These are phyloP conservation scores for Merops nubicus DNA, from an alignment of 2,113 vertebrate genomes.

Conservation along the genomic window DNA sequence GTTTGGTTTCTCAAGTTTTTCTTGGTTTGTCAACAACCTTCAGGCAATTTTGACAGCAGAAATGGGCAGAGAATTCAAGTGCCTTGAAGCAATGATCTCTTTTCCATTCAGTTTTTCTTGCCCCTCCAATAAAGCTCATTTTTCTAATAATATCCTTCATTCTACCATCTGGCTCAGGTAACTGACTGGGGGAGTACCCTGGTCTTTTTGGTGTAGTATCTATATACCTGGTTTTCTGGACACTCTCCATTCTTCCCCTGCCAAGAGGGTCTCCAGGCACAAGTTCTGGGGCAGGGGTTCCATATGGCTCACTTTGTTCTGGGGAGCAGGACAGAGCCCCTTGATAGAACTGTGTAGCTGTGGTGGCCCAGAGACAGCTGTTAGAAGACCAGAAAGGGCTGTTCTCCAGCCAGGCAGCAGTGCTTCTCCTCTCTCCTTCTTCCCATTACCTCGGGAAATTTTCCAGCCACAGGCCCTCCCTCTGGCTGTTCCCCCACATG, in stretches of 20 bases:
- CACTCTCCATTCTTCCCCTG: not conserved
- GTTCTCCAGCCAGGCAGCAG: not conserved
- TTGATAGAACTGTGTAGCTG: not conserved
- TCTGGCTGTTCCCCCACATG: not conserved
- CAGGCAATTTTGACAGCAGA: constrained; percentile 24
- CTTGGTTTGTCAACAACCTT: not conserved
- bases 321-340: not conserved
- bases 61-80: not conserved
- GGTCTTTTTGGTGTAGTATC: not conserved
- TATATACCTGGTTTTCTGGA: not conserved
- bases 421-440: not conserved
- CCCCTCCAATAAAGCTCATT: not conserved
- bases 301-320: not conserved
- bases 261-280: not conserved
- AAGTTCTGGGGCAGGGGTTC: not conserved
- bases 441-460: not conserved
- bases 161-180: not conserved
- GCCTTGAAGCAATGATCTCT: not conserved
- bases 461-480: not conserved
- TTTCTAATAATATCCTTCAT: not conserved
- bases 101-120: constrained; percentile 21
- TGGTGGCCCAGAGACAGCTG: not conserved
- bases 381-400: not conserved
- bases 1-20: not conserved
- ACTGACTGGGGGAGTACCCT: not conserved